phyloP scores from a whole-genome alignment of 2,888 invertebrate species.

The Pelosia muscerda region DNA sequence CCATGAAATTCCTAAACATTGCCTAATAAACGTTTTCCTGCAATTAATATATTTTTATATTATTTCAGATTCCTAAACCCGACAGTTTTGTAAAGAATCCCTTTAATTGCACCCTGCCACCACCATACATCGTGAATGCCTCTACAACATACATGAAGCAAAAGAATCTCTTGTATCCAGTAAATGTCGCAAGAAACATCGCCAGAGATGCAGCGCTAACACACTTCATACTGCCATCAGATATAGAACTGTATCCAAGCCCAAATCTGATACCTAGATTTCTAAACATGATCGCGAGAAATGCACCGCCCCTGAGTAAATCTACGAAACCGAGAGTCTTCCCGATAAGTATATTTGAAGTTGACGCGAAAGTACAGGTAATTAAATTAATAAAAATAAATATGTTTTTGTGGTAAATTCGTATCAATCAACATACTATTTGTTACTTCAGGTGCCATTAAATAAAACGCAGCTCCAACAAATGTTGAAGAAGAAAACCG shows the following conservation, averaged over 20 bases:
- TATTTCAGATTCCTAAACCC: constrained; percentile 89
- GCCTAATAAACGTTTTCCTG: neutral
- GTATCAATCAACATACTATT: neutral
- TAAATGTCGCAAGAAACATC: constrained; percentile 96
- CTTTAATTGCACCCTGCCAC: constrained; percentile 90
- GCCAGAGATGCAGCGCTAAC: constrained; percentile 94
- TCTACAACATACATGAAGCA: constrained; percentile 92
- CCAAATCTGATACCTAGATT: constrained; percentile 93
- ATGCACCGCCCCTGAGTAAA: constrained; percentile 88
- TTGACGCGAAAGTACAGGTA: constrained; percentile 86
- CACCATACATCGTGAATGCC: constrained; percentile 89
- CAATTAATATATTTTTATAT: neutral
- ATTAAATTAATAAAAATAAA: constrained; percentile 47
- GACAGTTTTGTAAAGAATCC: constrained; percentile 87
- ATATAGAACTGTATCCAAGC: constrained; percentile 96
- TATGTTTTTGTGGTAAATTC: neutral
- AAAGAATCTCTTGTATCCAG: constrained; percentile 94
- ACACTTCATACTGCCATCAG: constrained; percentile 94
- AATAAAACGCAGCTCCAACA: constrained; percentile 91
- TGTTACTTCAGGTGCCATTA: constrained; percentile 87
- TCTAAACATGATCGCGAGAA: constrained; percentile 93
- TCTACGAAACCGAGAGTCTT: constrained; percentile 90
- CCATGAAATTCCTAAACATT: neutral
- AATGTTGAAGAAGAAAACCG: constrained; percentile 92
- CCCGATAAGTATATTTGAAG: constrained; percentile 96